A percentile compares a stretch with the other conserved stretches of the same genome.
phyloP scores from a whole-genome alignment of 2,797 vertebrate genomes.

The Tenualosa thibaudeaui region DNA sequence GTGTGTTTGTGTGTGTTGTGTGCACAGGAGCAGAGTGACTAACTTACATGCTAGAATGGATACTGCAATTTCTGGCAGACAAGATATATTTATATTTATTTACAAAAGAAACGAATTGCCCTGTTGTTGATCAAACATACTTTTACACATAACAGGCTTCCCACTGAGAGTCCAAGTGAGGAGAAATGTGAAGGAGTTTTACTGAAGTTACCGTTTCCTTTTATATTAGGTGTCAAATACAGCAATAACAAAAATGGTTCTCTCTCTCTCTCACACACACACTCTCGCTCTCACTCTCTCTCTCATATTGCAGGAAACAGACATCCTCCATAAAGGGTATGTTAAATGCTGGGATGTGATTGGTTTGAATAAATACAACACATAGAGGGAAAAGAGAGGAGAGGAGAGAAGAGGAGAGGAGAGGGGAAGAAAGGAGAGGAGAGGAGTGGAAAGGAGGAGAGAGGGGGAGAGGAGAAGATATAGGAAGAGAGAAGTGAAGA shows the following conservation, averaged over 20 bases:
- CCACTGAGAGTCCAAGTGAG: background rate
- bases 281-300: no score
- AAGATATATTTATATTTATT: background rate
- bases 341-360: no score
- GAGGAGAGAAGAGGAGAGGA: background rate
- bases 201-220: background rate
- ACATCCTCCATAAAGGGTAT: no score
- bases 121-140: background rate
- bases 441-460: background rate
- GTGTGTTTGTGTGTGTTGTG: background rate
- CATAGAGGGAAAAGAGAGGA: background rate
- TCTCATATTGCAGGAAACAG: no score
- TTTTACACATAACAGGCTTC: background rate
- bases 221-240: background rate
- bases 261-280: no score
- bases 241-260: background rate
- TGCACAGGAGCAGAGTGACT: background rate
- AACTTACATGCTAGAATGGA: constrained; percentile 14
- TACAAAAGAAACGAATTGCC: background rate
- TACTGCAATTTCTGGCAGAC: background rate
- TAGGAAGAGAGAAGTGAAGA: background rate
- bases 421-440: background rate
- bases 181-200: background rate
- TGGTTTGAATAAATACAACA: no score
- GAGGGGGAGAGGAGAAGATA: background rate